A percentile compares a stretch with the other conserved stretches of the same genome.
Conservation (phyloP, 2,797 vertebrate genomes). For the Leuciscus waleckii region DNA sequence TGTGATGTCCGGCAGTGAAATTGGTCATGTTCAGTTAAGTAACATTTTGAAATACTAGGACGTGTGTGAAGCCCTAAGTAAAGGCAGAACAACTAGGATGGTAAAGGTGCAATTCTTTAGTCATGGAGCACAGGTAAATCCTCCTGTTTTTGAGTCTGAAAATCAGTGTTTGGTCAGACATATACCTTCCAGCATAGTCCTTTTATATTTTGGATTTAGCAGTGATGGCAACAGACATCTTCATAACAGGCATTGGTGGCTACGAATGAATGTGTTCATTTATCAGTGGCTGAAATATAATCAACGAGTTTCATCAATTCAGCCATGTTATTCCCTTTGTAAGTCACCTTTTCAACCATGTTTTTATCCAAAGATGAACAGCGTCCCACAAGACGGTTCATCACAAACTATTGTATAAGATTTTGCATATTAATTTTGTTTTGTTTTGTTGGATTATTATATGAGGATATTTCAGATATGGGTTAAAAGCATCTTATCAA, state of each 20-base stretch:
- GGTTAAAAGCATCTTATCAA: constrained; percentile 31
- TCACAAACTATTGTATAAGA: constrained; percentile 10
- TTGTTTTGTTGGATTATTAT: constrained; percentile 20
- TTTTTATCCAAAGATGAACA: constrained; percentile 34
- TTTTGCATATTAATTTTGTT: constrained; percentile 34
- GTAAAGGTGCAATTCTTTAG: neutral
- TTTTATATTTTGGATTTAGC: neutral
- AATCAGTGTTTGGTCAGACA: neutral
- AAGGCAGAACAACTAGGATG: neutral
- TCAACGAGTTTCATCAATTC: neutral
- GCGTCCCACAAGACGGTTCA: neutral
- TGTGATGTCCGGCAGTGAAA: constrained; percentile 7
- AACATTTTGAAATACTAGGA: neutral
- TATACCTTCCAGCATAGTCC: neutral
- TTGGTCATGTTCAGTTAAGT: neutral
- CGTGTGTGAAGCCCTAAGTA: neutral
- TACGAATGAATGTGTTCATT: neutral
- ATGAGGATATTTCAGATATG: constrained; percentile 14
- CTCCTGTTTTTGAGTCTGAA: neutral
- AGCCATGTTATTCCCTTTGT: neutral
- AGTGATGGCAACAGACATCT: neutral
- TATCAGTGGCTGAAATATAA: constrained; percentile 35
- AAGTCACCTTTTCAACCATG: neutral
- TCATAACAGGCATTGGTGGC: neutral
- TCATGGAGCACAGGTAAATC: neutral